Evolutionary conservation across 2,113 vertebrate species (phyloP), one percentile per base, ranked within the genome.

Genomic region (Rynchops niger): DNA sequence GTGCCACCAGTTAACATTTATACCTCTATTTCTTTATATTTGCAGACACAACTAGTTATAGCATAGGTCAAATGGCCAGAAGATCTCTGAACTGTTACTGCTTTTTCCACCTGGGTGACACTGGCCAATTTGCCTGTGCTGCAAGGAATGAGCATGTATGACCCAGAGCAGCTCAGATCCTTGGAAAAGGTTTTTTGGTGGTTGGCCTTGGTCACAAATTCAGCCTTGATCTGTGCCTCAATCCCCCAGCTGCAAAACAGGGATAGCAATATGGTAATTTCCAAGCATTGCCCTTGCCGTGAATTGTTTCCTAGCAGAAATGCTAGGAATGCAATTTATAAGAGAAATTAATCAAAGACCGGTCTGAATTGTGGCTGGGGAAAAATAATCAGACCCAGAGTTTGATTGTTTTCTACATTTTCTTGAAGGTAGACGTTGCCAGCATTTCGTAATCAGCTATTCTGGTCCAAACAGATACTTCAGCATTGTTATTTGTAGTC

Each of bases 341-440:
- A 85, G 79, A 77, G 79, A 90, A 91, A 94, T 95, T 96, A 90
- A 91, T 97, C 93, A 94, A 93, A 91, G 81, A 73, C 78, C 53
- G n/a, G 55, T 88, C 71, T 93, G 87, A 82, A 88, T 91, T 76
- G 82, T 94, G 79, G 81, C 87, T 26, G 67, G 62, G 25, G 20
- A 79, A 85, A 94, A 94, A 93, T 82, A 85, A 78, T 96, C 89
- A 91, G 86, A 67, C 63, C 21, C 78, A 69, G 91, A 83, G 15
- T 80, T 42, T 80, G 79, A 95, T 81, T 93, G 86, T 87, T 95
- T 89, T 65, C 78, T 94, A 45, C 71, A 47, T 96, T 93, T 97
- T 86, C 95, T 67, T 96, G 58, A 90, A 94, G 67, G 84, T 77
- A 80, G 71, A 62, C 42, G 5, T 34, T 94, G 94, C 91, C 96